Evolutionary conservation across 2,113 vertebrate species (phyloP).

Genomic region (Serilophus lunatus): DNA sequence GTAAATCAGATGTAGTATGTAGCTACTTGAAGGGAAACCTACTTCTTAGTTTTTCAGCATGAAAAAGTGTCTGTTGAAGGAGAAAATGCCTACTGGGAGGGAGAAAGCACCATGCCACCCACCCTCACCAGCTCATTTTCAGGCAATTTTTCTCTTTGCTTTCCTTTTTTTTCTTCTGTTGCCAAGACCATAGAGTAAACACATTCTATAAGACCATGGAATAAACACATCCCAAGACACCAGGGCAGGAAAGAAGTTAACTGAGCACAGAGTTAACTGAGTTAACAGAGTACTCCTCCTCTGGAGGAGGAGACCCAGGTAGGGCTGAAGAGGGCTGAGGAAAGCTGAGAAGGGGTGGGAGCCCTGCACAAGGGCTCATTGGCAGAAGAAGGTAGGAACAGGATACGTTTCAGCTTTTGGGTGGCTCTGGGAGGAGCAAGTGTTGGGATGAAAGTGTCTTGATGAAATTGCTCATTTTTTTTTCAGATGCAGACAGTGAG

Average conservation of each 20-base stretch:
- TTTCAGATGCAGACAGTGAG: conserved; percentile 38
- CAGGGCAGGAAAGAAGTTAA: not conserved
- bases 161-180: not conserved
- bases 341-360: conserved; percentile 42
- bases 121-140: not conserved
- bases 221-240: not conserved
- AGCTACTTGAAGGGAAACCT: not conserved
- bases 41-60: not conserved
- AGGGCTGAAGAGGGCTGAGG: not conserved
- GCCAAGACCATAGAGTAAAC: not conserved
- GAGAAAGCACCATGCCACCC: not conserved
- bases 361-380: not conserved
- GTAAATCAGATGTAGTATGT: not conserved
- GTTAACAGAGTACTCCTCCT: not conserved
- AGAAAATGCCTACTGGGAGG: not conserved
- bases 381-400: conserved; percentile 4
- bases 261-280: not conserved
- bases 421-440: conserved; percentile 50
- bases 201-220: no score
- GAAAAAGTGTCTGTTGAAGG: not conserved
- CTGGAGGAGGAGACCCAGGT: not conserved
- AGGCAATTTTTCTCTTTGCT: not conserved
- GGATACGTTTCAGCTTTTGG: conserved; percentile 43
- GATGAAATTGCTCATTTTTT: conserved; percentile 14
- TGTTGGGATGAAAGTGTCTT: not conserved